phyloP scores from a whole-genome alignment of 2,113 vertebrate species.

The Mugil cephalus region DNA sequence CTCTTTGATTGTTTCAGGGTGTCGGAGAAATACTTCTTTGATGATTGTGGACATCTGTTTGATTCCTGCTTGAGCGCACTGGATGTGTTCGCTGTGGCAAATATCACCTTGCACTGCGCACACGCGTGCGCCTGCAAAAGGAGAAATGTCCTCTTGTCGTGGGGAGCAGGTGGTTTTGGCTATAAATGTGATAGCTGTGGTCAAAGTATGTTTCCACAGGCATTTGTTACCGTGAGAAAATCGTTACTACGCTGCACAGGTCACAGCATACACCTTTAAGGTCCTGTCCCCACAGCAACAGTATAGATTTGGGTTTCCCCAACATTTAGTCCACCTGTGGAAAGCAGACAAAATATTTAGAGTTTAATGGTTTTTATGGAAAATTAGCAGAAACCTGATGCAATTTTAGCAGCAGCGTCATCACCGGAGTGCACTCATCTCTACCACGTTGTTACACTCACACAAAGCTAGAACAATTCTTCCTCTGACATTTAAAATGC shows the following conservation, averaged over 20 bases:
- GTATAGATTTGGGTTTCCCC: background rate
- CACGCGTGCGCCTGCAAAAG: background rate
- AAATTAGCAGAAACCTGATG: background rate
- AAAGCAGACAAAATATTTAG: no score
- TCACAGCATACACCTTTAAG: no score
- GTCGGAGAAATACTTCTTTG: slow-evolving; percentile 45
- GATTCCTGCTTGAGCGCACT: slow-evolving; percentile 34
- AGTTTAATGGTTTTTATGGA: background rate
- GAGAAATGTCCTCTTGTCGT: background rate
- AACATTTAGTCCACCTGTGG: background rate
- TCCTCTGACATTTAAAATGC: slow-evolving; percentile 33
- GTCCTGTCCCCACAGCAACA: background rate
- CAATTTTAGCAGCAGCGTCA: background rate
- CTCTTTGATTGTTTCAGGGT: slow-evolving; percentile 53
- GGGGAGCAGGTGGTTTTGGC: slow-evolving; percentile 4
- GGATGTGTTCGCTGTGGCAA: slow-evolving; percentile 12
- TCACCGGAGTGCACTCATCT: background rate
- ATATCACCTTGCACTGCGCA: slow-evolving; percentile 8
- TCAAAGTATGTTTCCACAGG: background rate
- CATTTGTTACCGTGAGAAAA: background rate
- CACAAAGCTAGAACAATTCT: background rate
- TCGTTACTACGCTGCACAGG: no score
- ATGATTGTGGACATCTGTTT: slow-evolving; percentile 42
- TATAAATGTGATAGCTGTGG: background rate
- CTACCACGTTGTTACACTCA: background rate